Base-by-base conservation (phyloP, 2,888 invertebrate species). In the Apotomis betuletana region DNA sequence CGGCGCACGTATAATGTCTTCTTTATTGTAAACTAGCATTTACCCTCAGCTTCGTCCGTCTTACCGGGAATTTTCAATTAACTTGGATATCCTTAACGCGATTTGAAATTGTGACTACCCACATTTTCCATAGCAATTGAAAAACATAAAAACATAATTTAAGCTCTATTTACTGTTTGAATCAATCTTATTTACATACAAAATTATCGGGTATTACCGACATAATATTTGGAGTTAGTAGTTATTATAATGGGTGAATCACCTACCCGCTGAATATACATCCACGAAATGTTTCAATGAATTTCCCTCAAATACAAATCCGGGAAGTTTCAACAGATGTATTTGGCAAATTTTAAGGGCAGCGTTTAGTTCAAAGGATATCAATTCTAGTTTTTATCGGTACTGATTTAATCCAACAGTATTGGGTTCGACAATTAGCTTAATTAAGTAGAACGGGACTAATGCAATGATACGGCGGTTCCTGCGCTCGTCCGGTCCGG, bases 401-500 rank as follows among this genome's bases (percentile, higher is more conserved):
- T 44, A 64, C 27, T 27, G 44, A 57, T 55, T 15, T 15, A 52
- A 15, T 27, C 51, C 52, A 15, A 15, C 10, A 13, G 51, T 51
- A 64, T 13, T 46, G n/a, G 49, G 10, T 10, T 49, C 49, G 46
- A 27, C 36, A 46, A 65, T 65, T 55, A 27, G 12, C 54, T 36
- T 57, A 36, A 65, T 46, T 46, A 44, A 54, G 4, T n/a, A 2
- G n/a, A 8, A n/a, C 65, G 4, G 12, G 55, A 46, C 5, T 46
- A 65, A 12, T 55, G 64, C 64, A 64, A 44, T 65, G 55, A 65
- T 65, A 46, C 65, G 8, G 49, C 6, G 15, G 15, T 64, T 64
- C 64, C 54, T 63, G n/a, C 52, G 9, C 10, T 6, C 10, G 52
- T 63, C 52, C 63, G 52, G 52, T 63, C 52, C 63, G 52, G n/a